Percentiles rank a stretch among this genome's conserved stretches.
Evolutionary conservation across 2,113 vertebrate species (phyloP).

Genomic region (Mus musculus): DNA sequence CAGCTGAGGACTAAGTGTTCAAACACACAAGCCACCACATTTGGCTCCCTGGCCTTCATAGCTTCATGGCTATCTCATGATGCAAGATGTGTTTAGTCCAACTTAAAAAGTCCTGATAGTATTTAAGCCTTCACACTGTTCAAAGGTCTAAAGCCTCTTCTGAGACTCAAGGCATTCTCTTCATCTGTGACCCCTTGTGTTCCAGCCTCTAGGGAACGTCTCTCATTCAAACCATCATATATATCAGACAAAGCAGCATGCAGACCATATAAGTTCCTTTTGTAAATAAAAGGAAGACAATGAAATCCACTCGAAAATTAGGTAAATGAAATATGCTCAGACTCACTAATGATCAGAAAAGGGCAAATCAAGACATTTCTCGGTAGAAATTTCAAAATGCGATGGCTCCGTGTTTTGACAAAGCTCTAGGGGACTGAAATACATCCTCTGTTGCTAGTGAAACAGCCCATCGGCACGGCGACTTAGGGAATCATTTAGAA

Average conservation of each 20-base stretch:
- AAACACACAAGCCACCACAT: background rate
- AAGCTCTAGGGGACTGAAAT: background rate
- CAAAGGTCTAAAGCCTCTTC: background rate
- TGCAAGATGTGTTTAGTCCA: background rate
- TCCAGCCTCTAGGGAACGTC: background rate
- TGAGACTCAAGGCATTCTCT: background rate
- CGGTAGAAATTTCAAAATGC: background rate
- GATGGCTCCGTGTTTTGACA: background rate
- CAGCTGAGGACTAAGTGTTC: background rate
- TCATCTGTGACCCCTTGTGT: background rate
- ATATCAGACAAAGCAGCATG: background rate
- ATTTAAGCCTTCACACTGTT: background rate
- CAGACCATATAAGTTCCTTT: conserved; percentile 15
- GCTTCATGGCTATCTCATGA: background rate
- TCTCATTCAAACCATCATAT: background rate
- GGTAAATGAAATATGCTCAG: background rate
- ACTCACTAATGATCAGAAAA: conserved; percentile 25
- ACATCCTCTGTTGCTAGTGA: background rate
- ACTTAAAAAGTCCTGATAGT: background rate
- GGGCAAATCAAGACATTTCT: conserved; percentile 31
- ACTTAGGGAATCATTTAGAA: conserved; percentile 35
- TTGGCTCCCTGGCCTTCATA: background rate
- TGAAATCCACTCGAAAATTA: conserved; percentile 1
- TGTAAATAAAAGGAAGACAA: conserved; percentile 33
- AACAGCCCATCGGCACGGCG: background rate